Evolutionary conservation across 2,113 vertebrate genomes (phyloP).

Genomic region (Coreoperca whiteheadi): DNA sequence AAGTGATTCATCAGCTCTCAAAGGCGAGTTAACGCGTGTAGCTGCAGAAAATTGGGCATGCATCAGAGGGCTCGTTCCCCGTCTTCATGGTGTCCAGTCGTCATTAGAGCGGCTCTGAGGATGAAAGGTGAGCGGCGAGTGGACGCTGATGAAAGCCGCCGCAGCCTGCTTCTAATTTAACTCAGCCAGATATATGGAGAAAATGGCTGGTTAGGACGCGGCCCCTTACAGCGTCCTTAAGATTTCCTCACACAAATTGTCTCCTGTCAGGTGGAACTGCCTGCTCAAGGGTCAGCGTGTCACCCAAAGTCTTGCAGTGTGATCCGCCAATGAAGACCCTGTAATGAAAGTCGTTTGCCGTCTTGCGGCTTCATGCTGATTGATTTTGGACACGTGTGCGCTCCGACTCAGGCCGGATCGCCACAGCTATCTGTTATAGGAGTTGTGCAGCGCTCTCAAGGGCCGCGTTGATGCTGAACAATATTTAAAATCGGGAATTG

Average conservation of each 20-base stretch:
- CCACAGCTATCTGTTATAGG: not conserved
- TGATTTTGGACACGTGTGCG: not conserved
- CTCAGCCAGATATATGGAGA: not conserved
- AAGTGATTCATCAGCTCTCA: slow-evolving; percentile 48
- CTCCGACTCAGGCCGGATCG: not conserved
- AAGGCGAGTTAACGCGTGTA: slow-evolving; percentile 5
- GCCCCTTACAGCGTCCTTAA: slow-evolving; percentile 7
- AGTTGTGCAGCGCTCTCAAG: not conserved
- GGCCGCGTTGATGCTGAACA: not conserved
- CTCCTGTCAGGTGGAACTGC: slow-evolving; percentile 12
- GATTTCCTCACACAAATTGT: not conserved
- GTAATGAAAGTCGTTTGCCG: not conserved
- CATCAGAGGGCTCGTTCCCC: slow-evolving; percentile 41
- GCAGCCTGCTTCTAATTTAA: slow-evolving; percentile 30
- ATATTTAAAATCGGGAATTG: not conserved
- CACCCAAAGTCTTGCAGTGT: not conserved
- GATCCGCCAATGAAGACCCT: not conserved
- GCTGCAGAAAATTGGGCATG: slow-evolving; percentile 25
- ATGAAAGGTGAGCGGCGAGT: slow-evolving; percentile 48
- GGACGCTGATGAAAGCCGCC: slow-evolving; percentile 56
- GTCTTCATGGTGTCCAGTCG: slow-evolving; percentile 14
- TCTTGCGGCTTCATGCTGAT: not conserved
- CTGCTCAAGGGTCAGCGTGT: not conserved
- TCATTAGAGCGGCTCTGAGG: slow-evolving; percentile 52
- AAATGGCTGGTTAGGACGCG: slow-evolving; percentile 43